These are phyloP conservation scores for Alauda arvensis DNA, from an alignment of 2,797 vertebrate species.

Conservation along the genomic window DNA sequence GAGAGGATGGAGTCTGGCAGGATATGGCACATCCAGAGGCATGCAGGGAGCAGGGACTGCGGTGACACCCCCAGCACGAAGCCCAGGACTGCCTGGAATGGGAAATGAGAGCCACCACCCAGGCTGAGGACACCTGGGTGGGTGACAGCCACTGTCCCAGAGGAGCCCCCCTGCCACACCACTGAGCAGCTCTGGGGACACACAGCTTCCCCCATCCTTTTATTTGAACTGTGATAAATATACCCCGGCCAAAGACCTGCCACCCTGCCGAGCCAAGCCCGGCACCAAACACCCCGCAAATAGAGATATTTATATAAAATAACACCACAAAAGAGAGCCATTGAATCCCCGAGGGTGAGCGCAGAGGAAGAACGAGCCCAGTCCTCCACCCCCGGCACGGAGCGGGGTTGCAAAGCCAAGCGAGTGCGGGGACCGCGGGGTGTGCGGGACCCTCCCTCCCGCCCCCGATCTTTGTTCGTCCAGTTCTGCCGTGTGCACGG, in stretches of 20 bases:
- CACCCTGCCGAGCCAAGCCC: background rate
- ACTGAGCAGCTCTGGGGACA: background rate
- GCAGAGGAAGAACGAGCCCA: rapidly evolving
- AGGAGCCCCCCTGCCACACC: background rate
- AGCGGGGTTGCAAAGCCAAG: background rate
- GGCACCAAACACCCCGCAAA: background rate
- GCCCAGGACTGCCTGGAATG: rapidly evolving
- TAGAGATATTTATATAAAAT: background rate
- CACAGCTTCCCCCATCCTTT: background rate
- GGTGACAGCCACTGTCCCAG: background rate
- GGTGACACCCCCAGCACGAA: background rate
- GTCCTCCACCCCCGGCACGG: background rate
- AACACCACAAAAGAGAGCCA: background rate
- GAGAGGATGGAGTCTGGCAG: rapidly evolving
- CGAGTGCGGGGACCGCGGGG: background rate
- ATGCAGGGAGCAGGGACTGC: background rate
- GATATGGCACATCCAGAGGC: background rate
- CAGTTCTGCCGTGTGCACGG: constrained; percentile 21
- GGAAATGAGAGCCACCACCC: background rate
- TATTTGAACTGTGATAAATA: background rate
- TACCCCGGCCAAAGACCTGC: rapidly evolving
- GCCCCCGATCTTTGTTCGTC: background rate
- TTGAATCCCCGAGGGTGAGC: background rate
- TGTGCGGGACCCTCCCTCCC: no score
- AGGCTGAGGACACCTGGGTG: rapidly evolving